Conservation (phyloP, 2,797 vertebrate species). For the Trachurus trachurus region DNA sequence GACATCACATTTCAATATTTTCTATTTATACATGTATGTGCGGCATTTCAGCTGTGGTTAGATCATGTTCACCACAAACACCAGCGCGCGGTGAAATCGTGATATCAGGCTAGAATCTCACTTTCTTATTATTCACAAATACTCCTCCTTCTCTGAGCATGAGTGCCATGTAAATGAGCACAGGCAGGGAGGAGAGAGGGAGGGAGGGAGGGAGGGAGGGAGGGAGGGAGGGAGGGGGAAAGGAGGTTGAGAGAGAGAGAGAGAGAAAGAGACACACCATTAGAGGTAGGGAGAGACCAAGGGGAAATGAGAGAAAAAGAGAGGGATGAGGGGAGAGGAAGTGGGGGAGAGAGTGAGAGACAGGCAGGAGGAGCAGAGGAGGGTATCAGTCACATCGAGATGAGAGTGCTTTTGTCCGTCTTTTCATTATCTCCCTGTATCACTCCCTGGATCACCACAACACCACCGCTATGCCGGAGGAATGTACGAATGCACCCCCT, state of each 20-base stretch:
- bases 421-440: constrained; percentile 91
- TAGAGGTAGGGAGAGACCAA: constrained; percentile 74
- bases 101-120: constrained; percentile 75
- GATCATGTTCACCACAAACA: constrained; percentile 70
- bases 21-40: constrained; percentile 78
- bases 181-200: constrained; percentile 62
- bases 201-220: constrained; percentile 40
- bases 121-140: constrained; percentile 87
- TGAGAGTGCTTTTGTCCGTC: constrained; percentile 90
- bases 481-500: constrained; percentile 86
- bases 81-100: constrained; percentile 61
- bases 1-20: constrained; percentile 71
- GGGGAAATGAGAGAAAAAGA: constrained; percentile 71
- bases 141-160: constrained; percentile 82
- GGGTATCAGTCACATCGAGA: constrained; percentile 87
- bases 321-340: constrained; percentile 58
- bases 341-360: constrained; percentile 51
- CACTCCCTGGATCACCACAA: constrained; percentile 89
- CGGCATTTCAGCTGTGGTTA: constrained; percentile 64
- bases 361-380: constrained; percentile 71
- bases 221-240: constrained; percentile 52
- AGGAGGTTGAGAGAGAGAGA: constrained; percentile 58
- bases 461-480: constrained; percentile 82
- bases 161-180: constrained; percentile 90
- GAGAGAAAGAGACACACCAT: constrained; percentile 74